These are phyloP conservation scores for Ciconia stormi DNA, from an alignment of 2,113 vertebrate genomes.

Conservation along the genomic window DNA sequence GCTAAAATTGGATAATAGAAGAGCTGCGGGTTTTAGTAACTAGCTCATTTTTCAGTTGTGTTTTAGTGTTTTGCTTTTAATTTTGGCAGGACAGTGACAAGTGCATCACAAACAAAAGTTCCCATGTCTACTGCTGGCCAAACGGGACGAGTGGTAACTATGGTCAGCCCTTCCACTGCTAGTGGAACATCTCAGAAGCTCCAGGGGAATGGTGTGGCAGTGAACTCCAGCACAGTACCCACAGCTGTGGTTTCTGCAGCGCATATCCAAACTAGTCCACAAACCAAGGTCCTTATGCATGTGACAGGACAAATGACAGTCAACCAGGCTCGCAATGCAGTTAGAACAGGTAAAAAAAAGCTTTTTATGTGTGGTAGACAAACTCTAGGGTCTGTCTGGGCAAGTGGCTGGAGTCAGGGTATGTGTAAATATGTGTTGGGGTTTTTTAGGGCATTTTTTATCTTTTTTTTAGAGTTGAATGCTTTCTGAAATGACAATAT, in stretches of 20 bases:
- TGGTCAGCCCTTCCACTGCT: constrained; percentile 82
- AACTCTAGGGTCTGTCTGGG: not conserved
- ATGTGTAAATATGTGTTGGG: not conserved
- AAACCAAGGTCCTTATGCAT: constrained; percentile 89
- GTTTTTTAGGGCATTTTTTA: not conserved
- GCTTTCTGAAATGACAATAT: not conserved
- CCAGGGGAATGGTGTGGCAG: constrained; percentile 80
- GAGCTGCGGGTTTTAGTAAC: not conserved
- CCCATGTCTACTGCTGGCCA: constrained; percentile 83
- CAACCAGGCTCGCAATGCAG: constrained; percentile 92
- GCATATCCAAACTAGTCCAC: constrained; percentile 87
- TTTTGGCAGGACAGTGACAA: constrained; percentile 81
- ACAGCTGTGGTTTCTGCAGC: constrained; percentile 82
- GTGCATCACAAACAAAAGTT: constrained; percentile 85
- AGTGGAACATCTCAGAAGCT: constrained; percentile 77
- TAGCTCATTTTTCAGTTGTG: not conserved
- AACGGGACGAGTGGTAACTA: constrained; percentile 82
- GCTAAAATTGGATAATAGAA: constrained; percentile 5
- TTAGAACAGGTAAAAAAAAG: constrained; percentile 85
- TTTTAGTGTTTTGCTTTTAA: constrained; percentile 1
- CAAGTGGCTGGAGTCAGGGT: not conserved
- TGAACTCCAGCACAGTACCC: constrained; percentile 75
- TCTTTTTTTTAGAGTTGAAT: not conserved
- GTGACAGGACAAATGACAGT: constrained; percentile 95
- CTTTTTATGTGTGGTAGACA: not conserved